Evolutionary conservation across 2,797 vertebrate genomes (phyloP), one percentile per base, ranked within the genome.

Genomic region (Cirrhinus mrigala): DNA sequence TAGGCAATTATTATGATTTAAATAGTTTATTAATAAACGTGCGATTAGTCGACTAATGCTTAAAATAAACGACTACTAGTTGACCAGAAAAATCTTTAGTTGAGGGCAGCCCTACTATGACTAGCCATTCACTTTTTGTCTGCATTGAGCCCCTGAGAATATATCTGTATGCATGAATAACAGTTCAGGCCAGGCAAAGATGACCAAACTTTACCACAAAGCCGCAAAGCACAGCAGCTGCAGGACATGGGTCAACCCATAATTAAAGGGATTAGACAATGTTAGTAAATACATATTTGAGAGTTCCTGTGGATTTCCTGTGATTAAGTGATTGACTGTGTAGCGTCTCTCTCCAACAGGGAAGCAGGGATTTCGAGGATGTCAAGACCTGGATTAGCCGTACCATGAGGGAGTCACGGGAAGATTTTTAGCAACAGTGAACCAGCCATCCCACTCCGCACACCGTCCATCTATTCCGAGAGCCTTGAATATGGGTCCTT

Each of bases 231-330:
- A 68, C 46, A 44, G 62, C 62, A 69, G 40, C 29, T 24, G 27
- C n/a, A 77, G 62, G 54, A 73, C 12, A 77, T 16, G 37, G 37
- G 11, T 79, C 58, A 79, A 71, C 37, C 48, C 44, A 40, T 73
- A 4, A 85, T 71, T 62, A 71, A 73, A 48, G 44, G 87, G 84
- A 69, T 85, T 86, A 84, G 27, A 46, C 50, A 60, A 37, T 84
- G 77, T 76, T 87, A 52, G 60, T 81, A 84, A 87, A 87, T 70
- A 81, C 40, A 81, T 85, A 77, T 81, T 87, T 71, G 29, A 70
- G 71, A 81, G 66, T 76, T 81, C 44, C 52, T 75, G 52, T 79
- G 73, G 54, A 85, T 79, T 71, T 70, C 24, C 54, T 50, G 24
- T 24, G 82, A 87, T 84, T 87, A 81, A 77, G 62, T 76, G 66